These are phyloP conservation scores for Acrocephalus scirpaceus DNA, from an alignment of 2,797 vertebrate genomes.

Conservation along the genomic window DNA sequence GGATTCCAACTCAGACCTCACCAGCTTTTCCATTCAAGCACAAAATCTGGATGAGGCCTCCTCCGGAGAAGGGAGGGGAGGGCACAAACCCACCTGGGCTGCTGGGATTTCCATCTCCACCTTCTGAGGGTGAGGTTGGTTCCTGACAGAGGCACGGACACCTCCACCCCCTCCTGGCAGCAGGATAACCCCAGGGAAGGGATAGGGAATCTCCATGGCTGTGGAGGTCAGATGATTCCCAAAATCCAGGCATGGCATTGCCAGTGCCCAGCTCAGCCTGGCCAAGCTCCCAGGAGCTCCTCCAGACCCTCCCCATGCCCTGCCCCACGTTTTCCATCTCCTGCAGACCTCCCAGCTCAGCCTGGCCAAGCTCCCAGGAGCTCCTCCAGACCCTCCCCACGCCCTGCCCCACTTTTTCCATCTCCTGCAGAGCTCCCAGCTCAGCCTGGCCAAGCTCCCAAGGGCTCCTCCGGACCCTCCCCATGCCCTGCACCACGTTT, in stretches of 20 bases:
- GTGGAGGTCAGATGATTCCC: rapidly evolving
- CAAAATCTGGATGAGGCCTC: not conserved
- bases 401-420: no score
- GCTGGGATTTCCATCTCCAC: not conserved
- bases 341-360: not conserved
- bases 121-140: rapidly evolving
- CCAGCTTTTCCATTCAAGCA: not conserved
- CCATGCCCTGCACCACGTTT: rapidly evolving
- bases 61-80: not conserved
- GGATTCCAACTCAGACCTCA: not conserved
- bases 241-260: not conserved
- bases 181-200: not conserved
- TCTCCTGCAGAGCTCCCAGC: not conserved
- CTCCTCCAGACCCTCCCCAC: no score
- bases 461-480: not conserved
- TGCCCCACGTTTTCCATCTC: rapidly evolving
- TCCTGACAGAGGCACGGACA: not conserved
- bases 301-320: not conserved
- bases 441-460: not conserved
- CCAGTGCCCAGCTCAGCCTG: not conserved
- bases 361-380: not conserved
- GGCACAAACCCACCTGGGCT: not conserved
- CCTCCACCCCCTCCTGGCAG: not conserved
- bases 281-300: not conserved
- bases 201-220: not conserved